Base-by-base conservation (phyloP, 1,140 invertebrate species). In the Rhagoletis zephyria region DNA sequence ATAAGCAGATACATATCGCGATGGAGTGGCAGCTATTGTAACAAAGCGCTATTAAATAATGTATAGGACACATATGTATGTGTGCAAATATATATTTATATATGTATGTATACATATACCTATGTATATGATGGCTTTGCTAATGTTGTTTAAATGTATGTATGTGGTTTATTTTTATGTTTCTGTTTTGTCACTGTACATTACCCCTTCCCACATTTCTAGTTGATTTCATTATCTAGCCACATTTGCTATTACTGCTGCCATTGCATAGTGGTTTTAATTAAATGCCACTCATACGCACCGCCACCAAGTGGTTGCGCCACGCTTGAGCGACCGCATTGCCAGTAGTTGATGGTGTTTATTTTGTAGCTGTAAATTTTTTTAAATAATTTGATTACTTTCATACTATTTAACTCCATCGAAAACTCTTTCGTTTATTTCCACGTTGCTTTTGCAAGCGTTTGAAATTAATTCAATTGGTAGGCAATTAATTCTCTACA, bases 281-380 rank as follows among this genome's bases (percentile, higher is more conserved):
- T 74, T 74, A 74, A 74, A 74, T 45, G 70, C 48, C 70, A 74
- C 70, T 48, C 70, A 74, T 74, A 74, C 70, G 70, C 70, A 74
- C 64, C 40, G 64, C 40, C 64, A 67, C 6, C 70, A 48, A 4
- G 3, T 16, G 42, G 30, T 4, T 56, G 51, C 51, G 51, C 51
- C 3, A 56, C 10, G 30, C 30, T 30, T 30, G 30, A 30, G 30
- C 30, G 30, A 30, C 51, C 2, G 12, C 16, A 63, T 63, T 12
- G 61, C 16, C 16, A 14, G 4, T 9, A 12, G 61, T n/a, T 63
- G 61, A 63, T 60, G 6, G 6, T 7, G 59, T 12, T 60, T 60
- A 0, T 6, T 64, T 16, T 3, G 63, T 10, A 19, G 63, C 19
- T 64, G 3, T n/a, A 63, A 3, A 19, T 64, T 5, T 19, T 64